phyloP scores from a whole-genome alignment of 2,113 vertebrate genomes.

The Sinosuthora webbiana region DNA sequence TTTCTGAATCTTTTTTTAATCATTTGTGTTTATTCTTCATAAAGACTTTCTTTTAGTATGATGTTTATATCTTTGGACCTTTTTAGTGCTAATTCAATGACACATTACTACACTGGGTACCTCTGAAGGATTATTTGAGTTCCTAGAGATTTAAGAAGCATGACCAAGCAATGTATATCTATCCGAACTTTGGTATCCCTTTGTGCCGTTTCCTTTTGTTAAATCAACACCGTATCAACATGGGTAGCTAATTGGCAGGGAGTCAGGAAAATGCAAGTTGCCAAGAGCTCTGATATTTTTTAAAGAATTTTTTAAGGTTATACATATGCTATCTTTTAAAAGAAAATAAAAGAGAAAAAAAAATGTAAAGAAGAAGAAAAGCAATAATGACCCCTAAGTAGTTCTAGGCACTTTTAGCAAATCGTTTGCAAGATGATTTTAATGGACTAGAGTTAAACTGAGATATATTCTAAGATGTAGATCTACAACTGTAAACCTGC shows the following conservation, averaged over 20 bases:
- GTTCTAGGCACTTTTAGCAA: slow-evolving; percentile 81
- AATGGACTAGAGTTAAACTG: slow-evolving; percentile 70
- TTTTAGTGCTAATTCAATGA: slow-evolving; percentile 78
- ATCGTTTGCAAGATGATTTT: slow-evolving; percentile 76
- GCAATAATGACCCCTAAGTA: slow-evolving; percentile 82
- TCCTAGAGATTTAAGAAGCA: slow-evolving; percentile 69
- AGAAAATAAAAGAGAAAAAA: slow-evolving; percentile 62
- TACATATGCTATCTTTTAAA: slow-evolving; percentile 79
- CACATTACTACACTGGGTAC: slow-evolving; percentile 81
- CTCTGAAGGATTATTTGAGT: slow-evolving; percentile 73
- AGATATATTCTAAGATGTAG: slow-evolving; percentile 49
- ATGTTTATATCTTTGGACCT: slow-evolving; percentile 80
- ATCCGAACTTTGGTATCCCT: slow-evolving; percentile 72
- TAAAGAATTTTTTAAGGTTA: slow-evolving; percentile 78
- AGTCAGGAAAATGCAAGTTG: slow-evolving; percentile 77
- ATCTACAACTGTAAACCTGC: slow-evolving; percentile 41
- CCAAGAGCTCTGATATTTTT: slow-evolving; percentile 83
- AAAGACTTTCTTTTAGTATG: slow-evolving; percentile 78
- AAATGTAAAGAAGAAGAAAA: slow-evolving; percentile 44
- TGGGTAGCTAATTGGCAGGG: slow-evolving; percentile 80
- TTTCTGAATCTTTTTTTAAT: slow-evolving; percentile 82
- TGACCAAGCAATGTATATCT: slow-evolving; percentile 68
- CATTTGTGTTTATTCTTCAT: slow-evolving; percentile 81
- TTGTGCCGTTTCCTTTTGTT: slow-evolving; percentile 74
- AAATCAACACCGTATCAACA: slow-evolving; percentile 69